Evolutionary conservation across 2,888 invertebrate genomes (phyloP).

Genomic region (Ephialtes manifestator): DNA sequence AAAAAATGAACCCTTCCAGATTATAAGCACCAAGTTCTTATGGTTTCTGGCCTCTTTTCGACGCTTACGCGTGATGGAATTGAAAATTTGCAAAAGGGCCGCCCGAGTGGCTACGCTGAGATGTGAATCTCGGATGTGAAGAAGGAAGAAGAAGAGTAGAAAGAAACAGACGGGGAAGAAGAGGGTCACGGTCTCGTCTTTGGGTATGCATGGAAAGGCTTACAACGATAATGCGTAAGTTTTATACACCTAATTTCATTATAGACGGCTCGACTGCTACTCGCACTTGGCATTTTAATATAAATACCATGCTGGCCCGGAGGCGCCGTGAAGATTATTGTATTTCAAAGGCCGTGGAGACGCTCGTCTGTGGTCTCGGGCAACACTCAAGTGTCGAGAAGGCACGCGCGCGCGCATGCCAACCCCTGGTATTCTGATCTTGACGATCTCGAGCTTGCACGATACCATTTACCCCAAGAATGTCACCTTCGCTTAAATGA

Average conservation of each 20-base stretch:
- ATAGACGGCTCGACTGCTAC: slow-evolving; percentile 14
- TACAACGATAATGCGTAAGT: slow-evolving; percentile 5
- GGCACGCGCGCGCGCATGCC: not conserved
- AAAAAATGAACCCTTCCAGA: not conserved
- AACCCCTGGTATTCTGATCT: slow-evolving; percentile 22
- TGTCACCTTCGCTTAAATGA: slow-evolving; percentile 17
- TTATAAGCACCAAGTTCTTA: slow-evolving; percentile 11
- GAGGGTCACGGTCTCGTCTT: slow-evolving; percentile 45
- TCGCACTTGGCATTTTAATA: slow-evolving; percentile 76
- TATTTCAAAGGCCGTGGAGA: slow-evolving; percentile 77
- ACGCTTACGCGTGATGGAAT: slow-evolving; percentile 43
- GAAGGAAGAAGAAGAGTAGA: slow-evolving; percentile 29
- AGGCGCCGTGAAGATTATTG: slow-evolving; percentile 68
- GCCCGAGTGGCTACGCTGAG: slow-evolving; percentile 21
- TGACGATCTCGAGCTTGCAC: not conserved
- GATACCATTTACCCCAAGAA: not conserved
- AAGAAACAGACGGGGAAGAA: slow-evolving; percentile 25
- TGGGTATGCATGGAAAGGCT: slow-evolving; percentile 16
- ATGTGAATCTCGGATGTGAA: slow-evolving; percentile 46
- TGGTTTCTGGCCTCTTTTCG: slow-evolving; percentile 34
- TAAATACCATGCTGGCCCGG: slow-evolving; percentile 74
- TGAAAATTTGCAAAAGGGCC: slow-evolving; percentile 43
- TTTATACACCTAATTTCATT: slow-evolving; percentile 54
- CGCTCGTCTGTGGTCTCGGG: slow-evolving; percentile 35
- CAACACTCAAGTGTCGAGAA: slow-evolving; percentile 32